Base-by-base conservation (phyloP, 2,797 vertebrate species). In the Enoplosus armatus region DNA sequence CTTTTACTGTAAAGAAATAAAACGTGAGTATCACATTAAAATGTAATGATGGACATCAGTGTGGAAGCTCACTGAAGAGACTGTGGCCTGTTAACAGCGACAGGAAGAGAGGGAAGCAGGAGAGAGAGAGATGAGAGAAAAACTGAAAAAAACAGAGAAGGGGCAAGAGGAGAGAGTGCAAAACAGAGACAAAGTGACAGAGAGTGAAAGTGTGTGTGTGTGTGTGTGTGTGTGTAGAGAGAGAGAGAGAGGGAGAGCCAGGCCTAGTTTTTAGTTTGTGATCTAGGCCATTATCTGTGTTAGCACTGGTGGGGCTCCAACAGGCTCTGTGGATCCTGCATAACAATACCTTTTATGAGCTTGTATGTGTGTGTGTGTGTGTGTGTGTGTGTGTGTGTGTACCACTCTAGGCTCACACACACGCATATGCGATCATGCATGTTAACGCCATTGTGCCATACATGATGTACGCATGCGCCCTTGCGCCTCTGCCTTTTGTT, bases 201-300 rank as follows among this genome's bases (percentile, higher is more conserved):
- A 68, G 83, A 55, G 70, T n/a, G 53, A 45, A 51, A 35, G 71
- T 48, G 72, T 77, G 72, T 45, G 69, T 79, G 58, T 66, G 76
- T 75, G 60, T 60, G 74, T 78, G 71, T 56, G 51, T 53, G 54
- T 54, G 59, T 60, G 60, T 31, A 88, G 89, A 90, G 90, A 91
- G 55, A 27, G 48, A 59, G 63, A 54, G 70, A 67, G 64, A 75
- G 77, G 45, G 80, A 83, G 86, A 79, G 85, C 51, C 85, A 93
- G 95, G 91, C 95, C 95, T 95, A 95, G 92, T 95, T 96, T 96
- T 93, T 87, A 90, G 93, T 93, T 89, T 94, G 92, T 95, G 94
- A 96, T 96, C 94, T 96, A 95, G 95, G 95, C 94, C 95, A 95
- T 95, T 96, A 96, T 96, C 93, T 96, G 95, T 95, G 95, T 94